Evolutionary conservation across 2,113 vertebrate species (phyloP), one percentile per base, ranked within the genome.

Genomic region (Phylloscopus trochiloides): DNA sequence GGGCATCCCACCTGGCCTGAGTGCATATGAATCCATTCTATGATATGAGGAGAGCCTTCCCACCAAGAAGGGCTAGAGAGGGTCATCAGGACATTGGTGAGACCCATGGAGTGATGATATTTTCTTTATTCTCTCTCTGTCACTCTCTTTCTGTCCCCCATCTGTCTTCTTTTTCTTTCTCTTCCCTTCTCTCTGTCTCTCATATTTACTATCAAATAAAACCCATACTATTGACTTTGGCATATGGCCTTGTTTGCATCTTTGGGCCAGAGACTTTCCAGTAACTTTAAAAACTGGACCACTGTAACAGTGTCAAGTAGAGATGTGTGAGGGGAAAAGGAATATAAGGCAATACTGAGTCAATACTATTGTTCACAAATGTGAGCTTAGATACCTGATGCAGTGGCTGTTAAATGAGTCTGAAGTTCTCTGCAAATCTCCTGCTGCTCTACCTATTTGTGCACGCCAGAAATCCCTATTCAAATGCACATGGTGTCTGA

Each of bases 21-120:
- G 5, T 0, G 0, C 10, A 2, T 12, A 42, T 29, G 16, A n/a
- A 58, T 22, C 12, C 24, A 18, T 61, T 19, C 25, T 15, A 0
- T 43, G 12, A 14, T 54, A 45, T 5, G 10, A 0, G 3, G 16
- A 7, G 1, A 10, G 31, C 24, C 31, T 3, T 36, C 32, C 1
- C 47, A 36, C 10, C 32, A 25, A 31, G 12, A 28, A 29, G 6
- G 52, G 10, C 10, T 72, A 32, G 26, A 72, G 21, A 61, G 5
- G 6, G 4, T 52, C 36, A 43, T 2, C 0, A 1, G 26, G 13
- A 17, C 28, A 19, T 29, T 1, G 1, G 13, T 45, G 38, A 17
- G 16, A 26, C 15, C 3, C 38, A 26, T 1, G 1, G 9, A 54
- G 11, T 22, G 48, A 9, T 12, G 16, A 28, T 32, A 38, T 12